These are phyloP conservation scores for Apis dorsata DNA, from an alignment of 1,140 invertebrate genomes.

Conservation along the genomic window DNA sequence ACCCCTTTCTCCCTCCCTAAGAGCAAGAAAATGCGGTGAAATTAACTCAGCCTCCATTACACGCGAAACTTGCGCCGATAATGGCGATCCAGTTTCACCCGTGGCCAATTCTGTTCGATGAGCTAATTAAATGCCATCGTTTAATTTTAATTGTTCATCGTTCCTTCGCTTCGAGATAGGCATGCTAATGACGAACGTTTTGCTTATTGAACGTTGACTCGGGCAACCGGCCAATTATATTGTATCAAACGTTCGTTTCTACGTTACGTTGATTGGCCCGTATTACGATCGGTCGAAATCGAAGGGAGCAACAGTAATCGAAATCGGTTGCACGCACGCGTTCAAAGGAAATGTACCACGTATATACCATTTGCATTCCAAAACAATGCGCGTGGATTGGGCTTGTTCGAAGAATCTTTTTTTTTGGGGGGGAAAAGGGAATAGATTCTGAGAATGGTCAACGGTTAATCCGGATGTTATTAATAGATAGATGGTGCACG, in stretches of 20 bases:
- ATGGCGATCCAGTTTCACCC: constrained; percentile 6
- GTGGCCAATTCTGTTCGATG: background rate
- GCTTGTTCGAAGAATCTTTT: too few species aligned
- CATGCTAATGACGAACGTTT: constrained; percentile 30
- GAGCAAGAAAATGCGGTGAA: background rate
- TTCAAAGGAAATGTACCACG: background rate
- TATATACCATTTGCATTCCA: background rate
- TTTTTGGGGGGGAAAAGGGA: background rate
- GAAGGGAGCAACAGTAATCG: background rate
- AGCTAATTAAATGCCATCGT: constrained; percentile 31
- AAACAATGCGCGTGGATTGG: background rate
- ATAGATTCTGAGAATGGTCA: background rate
- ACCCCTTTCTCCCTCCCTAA: too few species aligned
- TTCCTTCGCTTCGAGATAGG: background rate
- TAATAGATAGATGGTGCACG: constrained; percentile 13
- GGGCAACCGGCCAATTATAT: background rate
- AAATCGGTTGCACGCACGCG: background rate
- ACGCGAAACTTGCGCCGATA: background rate
- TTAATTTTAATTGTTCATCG: constrained; percentile 30
- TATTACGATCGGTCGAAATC: background rate
- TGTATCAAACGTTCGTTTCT: background rate
- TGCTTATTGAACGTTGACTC: constrained; percentile 38
- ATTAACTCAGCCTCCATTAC: background rate
- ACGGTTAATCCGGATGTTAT: background rate
- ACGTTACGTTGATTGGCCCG: constrained; percentile 13